Percentiles rank a stretch among this genome's conserved stretches.
These are phyloP conservation scores for Pogonocherus hispidulus DNA, from an alignment of 2,888 invertebrate species.

Conservation along the genomic window DNA sequence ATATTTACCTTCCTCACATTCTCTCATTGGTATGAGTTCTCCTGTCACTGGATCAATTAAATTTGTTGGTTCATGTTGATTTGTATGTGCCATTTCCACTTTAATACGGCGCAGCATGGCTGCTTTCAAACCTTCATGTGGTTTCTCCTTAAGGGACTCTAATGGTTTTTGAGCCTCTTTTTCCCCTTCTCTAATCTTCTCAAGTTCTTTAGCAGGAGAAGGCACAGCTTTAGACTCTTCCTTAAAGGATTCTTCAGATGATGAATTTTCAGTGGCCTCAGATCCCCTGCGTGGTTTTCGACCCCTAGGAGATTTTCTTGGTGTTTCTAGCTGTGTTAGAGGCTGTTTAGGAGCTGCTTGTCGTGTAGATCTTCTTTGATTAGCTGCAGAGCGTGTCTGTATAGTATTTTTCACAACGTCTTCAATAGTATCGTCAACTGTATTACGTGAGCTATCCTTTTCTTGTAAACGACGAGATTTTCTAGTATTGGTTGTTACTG, in stretches of 20 bases:
- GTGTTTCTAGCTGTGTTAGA: slow-evolving; percentile 56
- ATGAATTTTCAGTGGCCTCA: slow-evolving; percentile 76
- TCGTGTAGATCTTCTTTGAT: slow-evolving; percentile 72
- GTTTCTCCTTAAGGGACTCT: slow-evolving; percentile 57
- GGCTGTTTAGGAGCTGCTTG: slow-evolving; percentile 62
- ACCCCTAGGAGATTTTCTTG: slow-evolving; percentile 77
- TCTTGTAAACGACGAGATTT: slow-evolving; percentile 87
- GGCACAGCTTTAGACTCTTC: slow-evolving; percentile 45
- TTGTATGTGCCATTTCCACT: slow-evolving; percentile 59
- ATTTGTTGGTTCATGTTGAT: slow-evolving; percentile 74
- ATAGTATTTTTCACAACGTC: slow-evolving; percentile 84
- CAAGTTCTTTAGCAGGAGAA: slow-evolving; percentile 40
- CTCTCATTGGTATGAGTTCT: slow-evolving; percentile 78
- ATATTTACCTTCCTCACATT: slow-evolving; percentile 79
- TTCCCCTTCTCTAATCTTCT: slow-evolving; percentile 41
- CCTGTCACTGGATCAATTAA: slow-evolving; percentile 84
- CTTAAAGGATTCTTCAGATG: slow-evolving; percentile 72
- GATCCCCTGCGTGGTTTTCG: slow-evolving; percentile 77
- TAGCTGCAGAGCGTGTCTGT: slow-evolving; percentile 67
- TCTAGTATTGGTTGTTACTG: slow-evolving; percentile 75
- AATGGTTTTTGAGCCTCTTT: slow-evolving; percentile 51
- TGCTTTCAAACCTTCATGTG: slow-evolving; percentile 65
- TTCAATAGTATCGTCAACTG: slow-evolving; percentile 90
- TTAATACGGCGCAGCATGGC: slow-evolving; percentile 66
- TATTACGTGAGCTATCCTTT: slow-evolving; percentile 81